These are phyloP conservation scores for Echiichthys vipera DNA, from an alignment of 2,797 vertebrate genomes.

Conservation along the genomic window DNA sequence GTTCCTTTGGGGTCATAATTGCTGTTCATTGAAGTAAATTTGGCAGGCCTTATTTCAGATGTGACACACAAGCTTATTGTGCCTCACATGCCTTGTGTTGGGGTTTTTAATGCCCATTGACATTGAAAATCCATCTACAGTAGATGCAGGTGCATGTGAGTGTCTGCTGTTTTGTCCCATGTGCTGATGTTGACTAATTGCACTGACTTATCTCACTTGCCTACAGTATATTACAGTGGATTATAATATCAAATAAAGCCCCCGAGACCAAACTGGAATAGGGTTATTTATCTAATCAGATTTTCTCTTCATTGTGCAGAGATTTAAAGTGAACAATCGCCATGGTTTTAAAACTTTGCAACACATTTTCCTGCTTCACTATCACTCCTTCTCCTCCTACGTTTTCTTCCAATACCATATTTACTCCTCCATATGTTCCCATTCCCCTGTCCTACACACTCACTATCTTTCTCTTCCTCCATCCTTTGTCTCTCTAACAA, in stretches of 20 bases:
- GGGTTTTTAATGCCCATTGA: slow-evolving; percentile 13
- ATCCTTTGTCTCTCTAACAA: slow-evolving; percentile 70
- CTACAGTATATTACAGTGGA: slow-evolving; percentile 46
- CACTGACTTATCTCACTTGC: slow-evolving; percentile 1
- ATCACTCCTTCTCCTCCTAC: slow-evolving; percentile 13
- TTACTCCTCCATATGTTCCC: slow-evolving; percentile 33
- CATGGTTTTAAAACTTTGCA: slow-evolving; percentile 5
- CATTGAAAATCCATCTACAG: slow-evolving; percentile 19
- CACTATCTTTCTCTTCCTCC: slow-evolving; percentile 16
- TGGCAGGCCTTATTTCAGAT: slow-evolving; percentile 57
- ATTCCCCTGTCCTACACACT: slow-evolving; percentile 35
- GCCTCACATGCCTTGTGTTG: slow-evolving; percentile 14
- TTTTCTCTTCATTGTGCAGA: slow-evolving; percentile 26
- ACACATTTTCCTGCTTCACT: slow-evolving; percentile 13
- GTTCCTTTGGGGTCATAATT: slow-evolving; percentile 53
- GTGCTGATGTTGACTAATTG: background rate
- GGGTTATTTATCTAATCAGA: slow-evolving; percentile 41
- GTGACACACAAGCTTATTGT: slow-evolving; percentile 52
- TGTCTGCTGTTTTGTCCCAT: slow-evolving; percentile 9
- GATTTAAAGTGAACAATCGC: slow-evolving; percentile 20
- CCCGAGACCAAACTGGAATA: slow-evolving; percentile 25
- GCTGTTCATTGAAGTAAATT: slow-evolving; percentile 56
- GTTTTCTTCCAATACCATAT: slow-evolving; percentile 11
- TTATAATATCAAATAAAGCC: slow-evolving; percentile 46
- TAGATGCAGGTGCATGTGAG: slow-evolving; percentile 2